Percentiles rank a stretch among this genome's conserved stretches.
Evolutionary conservation across 2,888 invertebrate species (phyloP).

Genomic region (Chymomyza fuscimana): DNA sequence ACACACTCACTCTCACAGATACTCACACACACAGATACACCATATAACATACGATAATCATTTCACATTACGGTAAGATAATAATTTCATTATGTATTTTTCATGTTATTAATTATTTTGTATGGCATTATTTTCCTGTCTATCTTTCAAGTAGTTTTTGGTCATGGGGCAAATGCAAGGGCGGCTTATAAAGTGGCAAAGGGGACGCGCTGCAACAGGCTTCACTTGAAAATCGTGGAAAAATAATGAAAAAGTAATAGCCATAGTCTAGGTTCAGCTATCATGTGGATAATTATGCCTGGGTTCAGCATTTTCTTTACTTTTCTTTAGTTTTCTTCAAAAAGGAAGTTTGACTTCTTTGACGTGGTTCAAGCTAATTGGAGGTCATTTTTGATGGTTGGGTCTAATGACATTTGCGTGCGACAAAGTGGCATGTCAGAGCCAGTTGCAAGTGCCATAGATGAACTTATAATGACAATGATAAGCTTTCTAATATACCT

Average conservation of each 20-base stretch:
- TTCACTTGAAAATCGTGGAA: slow-evolving; percentile 56
- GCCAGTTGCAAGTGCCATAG: slow-evolving; percentile 12
- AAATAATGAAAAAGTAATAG: slow-evolving; percentile 60
- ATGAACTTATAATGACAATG: slow-evolving; percentile 41
- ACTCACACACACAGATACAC: slow-evolving; percentile 12
- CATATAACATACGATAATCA: slow-evolving; percentile 55
- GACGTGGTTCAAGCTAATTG: slow-evolving; percentile 18
- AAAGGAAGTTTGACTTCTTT: slow-evolving; percentile 54
- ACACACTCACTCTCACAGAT: slow-evolving; percentile 32
- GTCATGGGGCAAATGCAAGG: background rate
- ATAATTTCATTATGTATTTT: slow-evolving; percentile 73
- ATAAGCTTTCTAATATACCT: background rate
- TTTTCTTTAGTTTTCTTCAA: slow-evolving; percentile 5
- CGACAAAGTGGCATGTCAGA: slow-evolving; percentile 1
- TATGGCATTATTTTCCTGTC: slow-evolving; percentile 52
- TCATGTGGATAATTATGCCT: slow-evolving; percentile 65
- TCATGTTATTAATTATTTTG: slow-evolving; percentile 72
- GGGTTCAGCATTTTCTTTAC: slow-evolving; percentile 4
- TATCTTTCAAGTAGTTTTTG: background rate
- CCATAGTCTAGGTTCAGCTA: slow-evolving; percentile 60
- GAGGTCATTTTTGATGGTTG: slow-evolving; percentile 10
- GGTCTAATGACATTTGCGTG: slow-evolving; percentile 62
- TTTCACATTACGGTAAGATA: slow-evolving; percentile 70
- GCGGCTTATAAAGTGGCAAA: background rate
- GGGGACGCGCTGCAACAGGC: background rate